These are phyloP conservation scores for Epinotia nisella DNA, from an alignment of 2,888 invertebrate genomes.

Conservation along the genomic window DNA sequence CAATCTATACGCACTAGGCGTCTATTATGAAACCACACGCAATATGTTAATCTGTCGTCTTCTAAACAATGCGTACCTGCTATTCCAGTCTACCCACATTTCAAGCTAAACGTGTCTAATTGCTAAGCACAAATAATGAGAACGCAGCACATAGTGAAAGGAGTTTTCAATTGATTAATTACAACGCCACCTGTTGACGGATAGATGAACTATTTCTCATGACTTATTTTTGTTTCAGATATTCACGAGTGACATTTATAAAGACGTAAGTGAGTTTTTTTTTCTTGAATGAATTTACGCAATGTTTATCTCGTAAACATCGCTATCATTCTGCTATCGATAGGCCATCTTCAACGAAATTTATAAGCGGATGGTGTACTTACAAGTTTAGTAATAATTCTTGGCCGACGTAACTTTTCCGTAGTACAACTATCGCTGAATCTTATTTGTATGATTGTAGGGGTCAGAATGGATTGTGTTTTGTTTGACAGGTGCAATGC, in stretches of 20 bases:
- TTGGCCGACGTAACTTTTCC: slow-evolving; percentile 47
- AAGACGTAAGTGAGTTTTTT: slow-evolving; percentile 39
- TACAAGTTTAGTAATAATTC: slow-evolving; percentile 55
- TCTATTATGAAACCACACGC: slow-evolving; percentile 53
- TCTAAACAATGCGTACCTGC: slow-evolving; percentile 63
- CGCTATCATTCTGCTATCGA: slow-evolving; percentile 61
- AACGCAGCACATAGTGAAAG: slow-evolving; percentile 51
- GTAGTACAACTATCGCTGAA: not conserved
- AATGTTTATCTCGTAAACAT: slow-evolving; percentile 44
- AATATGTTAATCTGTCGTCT: slow-evolving; percentile 66
- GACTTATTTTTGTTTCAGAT: slow-evolving; percentile 36
- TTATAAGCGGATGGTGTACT: slow-evolving; percentile 57
- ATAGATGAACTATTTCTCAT: slow-evolving; percentile 50
- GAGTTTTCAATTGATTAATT: slow-evolving; percentile 50
- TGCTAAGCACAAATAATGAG: slow-evolving; percentile 63
- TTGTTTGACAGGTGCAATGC: slow-evolving; percentile 24
- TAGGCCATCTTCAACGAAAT: slow-evolving; percentile 65
- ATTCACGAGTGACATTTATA: slow-evolving; percentile 28
- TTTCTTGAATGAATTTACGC: slow-evolving; percentile 29
- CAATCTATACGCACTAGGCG: slow-evolving; percentile 49
- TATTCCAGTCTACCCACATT: slow-evolving; percentile 63
- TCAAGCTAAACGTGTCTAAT: slow-evolving; percentile 54
- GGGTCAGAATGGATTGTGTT: slow-evolving; percentile 9
- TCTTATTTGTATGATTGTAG: not conserved
- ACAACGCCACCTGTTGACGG: slow-evolving; percentile 62